Evolutionary conservation across 1,140 invertebrate genomes (phyloP), one percentile per base, ranked within the genome.

Genomic region (Teleopsis dalmanni): DNA sequence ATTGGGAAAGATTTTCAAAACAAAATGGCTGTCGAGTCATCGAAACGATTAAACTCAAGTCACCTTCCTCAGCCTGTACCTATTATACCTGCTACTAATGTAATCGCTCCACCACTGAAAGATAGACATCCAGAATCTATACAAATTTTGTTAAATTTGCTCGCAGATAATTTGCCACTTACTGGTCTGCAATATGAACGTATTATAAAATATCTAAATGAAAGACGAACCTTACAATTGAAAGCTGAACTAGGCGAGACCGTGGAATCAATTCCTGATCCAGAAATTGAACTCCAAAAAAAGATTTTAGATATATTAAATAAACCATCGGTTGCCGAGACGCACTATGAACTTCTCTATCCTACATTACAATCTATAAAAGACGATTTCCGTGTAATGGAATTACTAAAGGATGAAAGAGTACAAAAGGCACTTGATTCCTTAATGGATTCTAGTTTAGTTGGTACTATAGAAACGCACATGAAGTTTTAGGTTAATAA

Each of bases 251-350:
- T 86, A 19, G 82, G 82, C 2, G 75, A 79, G 11, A 59, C 75
- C 0, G 66, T 75, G n/a, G 57, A 72, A 3, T 51, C 54, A 18
- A 60, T 49, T 38, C 53, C 57, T 6, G 88, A 92, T 64, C 66
- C 67, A 22, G 63, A 70, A 52, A 62, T 63, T 2, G 67, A 70
- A 41, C 64, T 92, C 5, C 88, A 92, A 57, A 87, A 84, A 55
- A 80, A 88, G 54, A 93, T 94, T 48, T 72, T 92, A 25, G 91
- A 80, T 66, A 90, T 93, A 42, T 64, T 91, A 49, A 89, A 88
- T 57, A 83, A 64, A 42, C 75, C 75, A 3, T 72, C 73, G 23
- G 73, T 75, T 33, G 59, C 65, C 1, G 52, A 61, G 4, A 31
- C 57, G 0, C 63, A 25, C 33, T 56, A 23, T 21, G 60, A 53